Evolutionary conservation across 2,888 invertebrate species (phyloP).

Genomic region (Thyatira batis): DNA sequence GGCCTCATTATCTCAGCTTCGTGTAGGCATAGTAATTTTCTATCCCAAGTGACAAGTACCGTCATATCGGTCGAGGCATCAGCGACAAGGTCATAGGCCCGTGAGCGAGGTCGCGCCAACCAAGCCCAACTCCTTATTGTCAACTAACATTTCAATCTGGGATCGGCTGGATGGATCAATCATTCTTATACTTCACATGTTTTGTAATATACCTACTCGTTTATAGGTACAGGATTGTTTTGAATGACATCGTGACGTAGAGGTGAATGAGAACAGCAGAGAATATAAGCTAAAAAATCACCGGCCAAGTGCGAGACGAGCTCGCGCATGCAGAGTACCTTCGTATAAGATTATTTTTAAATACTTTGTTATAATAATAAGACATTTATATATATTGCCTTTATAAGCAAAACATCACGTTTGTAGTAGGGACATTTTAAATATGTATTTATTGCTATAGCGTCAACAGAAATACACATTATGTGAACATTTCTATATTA

Average conservation of each 20-base stretch:
- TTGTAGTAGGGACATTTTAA: too few species aligned
- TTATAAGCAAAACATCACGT: too few species aligned
- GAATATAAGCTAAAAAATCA: too few species aligned
- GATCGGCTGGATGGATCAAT: slow-evolving; percentile 10
- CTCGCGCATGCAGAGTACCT: too few species aligned
- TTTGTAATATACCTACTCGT: neutral
- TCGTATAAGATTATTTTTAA: too few species aligned
- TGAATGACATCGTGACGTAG: too few species aligned
- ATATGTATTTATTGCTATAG: too few species aligned
- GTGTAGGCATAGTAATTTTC: neutral
- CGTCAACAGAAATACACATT: too few species aligned
- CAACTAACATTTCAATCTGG: slow-evolving; percentile 22
- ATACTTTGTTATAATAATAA: too few species aligned
- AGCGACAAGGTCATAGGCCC: slow-evolving; percentile 31
- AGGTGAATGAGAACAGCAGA: too few species aligned
- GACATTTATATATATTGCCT: too few species aligned
- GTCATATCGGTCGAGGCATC: slow-evolving; percentile 18
- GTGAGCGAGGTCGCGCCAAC: slow-evolving; percentile 38
- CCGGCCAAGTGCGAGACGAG: neutral
- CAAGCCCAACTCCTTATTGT: slow-evolving; percentile 49
- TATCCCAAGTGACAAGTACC: slow-evolving; percentile 14
- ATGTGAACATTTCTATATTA: too few species aligned
- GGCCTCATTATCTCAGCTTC: slow-evolving; percentile 9
- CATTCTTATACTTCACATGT: slow-evolving; percentile 5
- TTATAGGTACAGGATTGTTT: neutral